Evolutionary conservation across 1,140 invertebrate genomes (phyloP), one percentile per base, ranked within the genome.

Genomic region (Meloidogyne hapla): DNA sequence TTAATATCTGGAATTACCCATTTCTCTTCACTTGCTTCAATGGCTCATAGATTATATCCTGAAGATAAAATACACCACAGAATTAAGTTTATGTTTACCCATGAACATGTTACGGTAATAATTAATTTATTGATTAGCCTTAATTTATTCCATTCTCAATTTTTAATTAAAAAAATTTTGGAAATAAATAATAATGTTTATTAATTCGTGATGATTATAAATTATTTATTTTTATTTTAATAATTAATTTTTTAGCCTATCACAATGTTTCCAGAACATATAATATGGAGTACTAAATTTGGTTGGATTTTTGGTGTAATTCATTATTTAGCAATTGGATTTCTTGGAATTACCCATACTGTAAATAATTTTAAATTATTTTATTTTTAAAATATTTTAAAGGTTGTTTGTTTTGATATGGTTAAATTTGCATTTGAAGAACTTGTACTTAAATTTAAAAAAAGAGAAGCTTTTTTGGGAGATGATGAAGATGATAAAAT

Each of bases 391-490:
- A 6, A 6, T 33, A 33, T 42, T 42, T 42, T 42, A 8, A 56
- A 56, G 48, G 48, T 56, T 56, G n/a, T 56, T 9, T 56, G 48
- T 56, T 56, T 56, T 56, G 48, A 56, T n/a, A 56, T 56, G 48
- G 48, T 56, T 56, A 56, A 56, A 56, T 56, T 56, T 56, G 48
- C 48, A 56, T 56, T 56, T 56, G 48, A 56, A 56, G 48, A 56
- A 56, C 18, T 56, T n/a, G 18, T 56, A 56, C 12, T 56, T 56
- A 56, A 56, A 56, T n/a, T 8, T 21, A 4, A n/a, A 56, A n/a
- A 56, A 56, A 56, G 48, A 13, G 48, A 56, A 56, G n/a, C 18
- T n/a, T n/a, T 56, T 56, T 56, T 56, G 12, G 48, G 48, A n/a
- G 18, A n/a, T n/a, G 48, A 56, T 56, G 48, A 56, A n/a, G 48